Evolutionary conservation across 2,888 invertebrate genomes (phyloP).

Genomic region (Melanargia galathea): DNA sequence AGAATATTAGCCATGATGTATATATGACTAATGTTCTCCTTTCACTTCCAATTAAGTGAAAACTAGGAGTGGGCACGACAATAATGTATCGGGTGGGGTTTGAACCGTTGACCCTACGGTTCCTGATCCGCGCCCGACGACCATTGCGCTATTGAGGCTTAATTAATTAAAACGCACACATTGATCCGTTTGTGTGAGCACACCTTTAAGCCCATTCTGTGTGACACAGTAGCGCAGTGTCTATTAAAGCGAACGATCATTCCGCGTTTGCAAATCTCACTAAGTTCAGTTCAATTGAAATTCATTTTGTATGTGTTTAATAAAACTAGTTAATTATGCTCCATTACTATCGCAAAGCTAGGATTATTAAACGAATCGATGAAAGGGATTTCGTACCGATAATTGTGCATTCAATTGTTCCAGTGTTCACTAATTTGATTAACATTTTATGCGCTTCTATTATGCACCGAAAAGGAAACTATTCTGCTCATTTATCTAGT

Average conservation of each 20-base stretch:
- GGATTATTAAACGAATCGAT: slow-evolving; percentile 19
- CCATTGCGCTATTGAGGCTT: too few relatives aligned
- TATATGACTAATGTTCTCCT: too few relatives aligned
- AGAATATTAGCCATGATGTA: too few relatives aligned
- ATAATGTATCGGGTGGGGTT: too few relatives aligned
- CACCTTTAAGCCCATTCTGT: slow-evolving; percentile 33
- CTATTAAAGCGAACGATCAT: slow-evolving; percentile 44
- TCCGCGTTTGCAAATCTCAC: slow-evolving; percentile 33
- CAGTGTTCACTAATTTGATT: not conserved
- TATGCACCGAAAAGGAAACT: not conserved
- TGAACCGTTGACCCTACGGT: too few relatives aligned
- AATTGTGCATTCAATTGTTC: slow-evolving; percentile 10
- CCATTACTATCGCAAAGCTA: slow-evolving; percentile 16
- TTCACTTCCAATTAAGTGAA: too few relatives aligned
- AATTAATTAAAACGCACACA: not conserved
- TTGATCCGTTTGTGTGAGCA: not conserved
- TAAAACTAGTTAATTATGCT: slow-evolving; percentile 14
- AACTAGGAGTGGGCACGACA: too few relatives aligned
- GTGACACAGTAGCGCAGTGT: slow-evolving; percentile 41
- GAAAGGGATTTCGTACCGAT: slow-evolving; percentile 11
- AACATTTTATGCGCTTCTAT: not conserved
- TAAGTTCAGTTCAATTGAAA: slow-evolving; percentile 27
- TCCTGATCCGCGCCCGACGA: too few relatives aligned
- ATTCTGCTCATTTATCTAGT: not conserved
- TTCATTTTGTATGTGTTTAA: slow-evolving; percentile 35